These are phyloP conservation scores for Drosophila merina DNA, from an alignment of 2,888 invertebrate genomes.

Conservation along the genomic window DNA sequence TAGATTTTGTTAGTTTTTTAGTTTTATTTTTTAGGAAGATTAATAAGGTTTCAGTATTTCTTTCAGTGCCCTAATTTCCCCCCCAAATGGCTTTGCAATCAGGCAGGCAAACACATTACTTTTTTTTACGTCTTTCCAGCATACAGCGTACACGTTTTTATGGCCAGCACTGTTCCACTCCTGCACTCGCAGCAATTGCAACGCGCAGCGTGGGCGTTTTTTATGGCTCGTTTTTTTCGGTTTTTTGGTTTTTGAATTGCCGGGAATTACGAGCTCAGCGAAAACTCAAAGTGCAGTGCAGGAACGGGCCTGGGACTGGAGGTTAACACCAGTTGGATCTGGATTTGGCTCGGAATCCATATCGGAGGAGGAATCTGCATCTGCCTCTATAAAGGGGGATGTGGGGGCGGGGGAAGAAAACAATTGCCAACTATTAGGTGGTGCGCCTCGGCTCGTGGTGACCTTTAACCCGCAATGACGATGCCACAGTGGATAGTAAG, in stretches of 20 bases:
- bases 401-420: constrained; percentile 21
- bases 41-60: neutral
- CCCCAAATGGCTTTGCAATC: constrained; percentile 23
- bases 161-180: constrained; percentile 22
- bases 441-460: neutral
- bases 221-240: constrained; percentile 13
- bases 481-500: neutral
- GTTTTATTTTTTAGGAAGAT: no score
- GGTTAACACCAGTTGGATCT: constrained; percentile 1
- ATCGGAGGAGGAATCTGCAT: neutral
- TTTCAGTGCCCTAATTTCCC: constrained; percentile 6
- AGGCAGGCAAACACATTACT: constrained; percentile 14
- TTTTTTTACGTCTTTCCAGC: constrained; percentile 24
- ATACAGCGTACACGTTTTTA: constrained; percentile 25
- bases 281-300: constrained; percentile 23
- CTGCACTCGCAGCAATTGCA: constrained; percentile 23
- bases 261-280: constrained; percentile 41
- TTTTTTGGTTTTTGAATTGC: constrained; percentile 16
- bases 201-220: constrained; percentile 39
- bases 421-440: constrained; percentile 65
- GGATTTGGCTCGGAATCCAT: neutral
- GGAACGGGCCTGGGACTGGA: neutral
- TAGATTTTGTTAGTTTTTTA: no score
- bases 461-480: constrained; percentile 38
- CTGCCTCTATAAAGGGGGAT: neutral